phyloP scores from a whole-genome alignment of 2,113 vertebrate species.

The Alectura lathami region DNA sequence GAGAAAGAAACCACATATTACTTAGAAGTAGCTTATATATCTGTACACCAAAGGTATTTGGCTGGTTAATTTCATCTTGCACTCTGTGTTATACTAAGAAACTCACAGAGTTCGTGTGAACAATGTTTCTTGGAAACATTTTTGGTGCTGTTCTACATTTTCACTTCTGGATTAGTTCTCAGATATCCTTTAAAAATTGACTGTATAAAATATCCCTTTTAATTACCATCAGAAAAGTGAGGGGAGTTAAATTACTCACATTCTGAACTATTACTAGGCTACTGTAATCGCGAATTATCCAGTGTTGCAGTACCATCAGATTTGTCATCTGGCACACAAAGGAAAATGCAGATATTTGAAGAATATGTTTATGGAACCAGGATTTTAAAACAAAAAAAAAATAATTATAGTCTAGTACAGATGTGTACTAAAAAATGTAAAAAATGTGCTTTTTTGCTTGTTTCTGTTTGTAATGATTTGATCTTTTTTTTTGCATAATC shows the following conservation, averaged over 20 bases:
- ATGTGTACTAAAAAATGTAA: neutral
- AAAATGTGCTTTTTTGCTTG: neutral
- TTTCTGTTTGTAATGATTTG: neutral
- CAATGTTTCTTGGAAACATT: neutral
- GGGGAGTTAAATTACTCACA: neutral
- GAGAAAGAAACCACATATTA: slow-evolving; percentile 32
- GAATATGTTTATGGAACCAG: neutral
- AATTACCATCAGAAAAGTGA: neutral
- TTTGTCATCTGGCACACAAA: neutral
- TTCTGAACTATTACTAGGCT: neutral
- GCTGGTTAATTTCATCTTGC: slow-evolving; percentile 52
- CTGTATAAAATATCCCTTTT: neutral
- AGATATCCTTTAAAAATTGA: neutral
- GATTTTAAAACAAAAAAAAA: neutral
- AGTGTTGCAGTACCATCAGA: neutral
- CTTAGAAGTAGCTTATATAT: slow-evolving; percentile 28
- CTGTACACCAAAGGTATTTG: slow-evolving; percentile 13
- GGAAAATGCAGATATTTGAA: neutral
- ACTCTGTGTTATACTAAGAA: neutral
- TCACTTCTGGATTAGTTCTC: neutral
- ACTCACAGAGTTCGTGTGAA: slow-evolving; percentile 6
- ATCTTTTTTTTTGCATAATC: neutral
- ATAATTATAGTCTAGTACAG: neutral
- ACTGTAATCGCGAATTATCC: neutral
- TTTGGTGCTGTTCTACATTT: neutral